Conservation (phyloP, 53 echinoderm and acorn worm genomes). For the Antedon mediterranea region DNA sequence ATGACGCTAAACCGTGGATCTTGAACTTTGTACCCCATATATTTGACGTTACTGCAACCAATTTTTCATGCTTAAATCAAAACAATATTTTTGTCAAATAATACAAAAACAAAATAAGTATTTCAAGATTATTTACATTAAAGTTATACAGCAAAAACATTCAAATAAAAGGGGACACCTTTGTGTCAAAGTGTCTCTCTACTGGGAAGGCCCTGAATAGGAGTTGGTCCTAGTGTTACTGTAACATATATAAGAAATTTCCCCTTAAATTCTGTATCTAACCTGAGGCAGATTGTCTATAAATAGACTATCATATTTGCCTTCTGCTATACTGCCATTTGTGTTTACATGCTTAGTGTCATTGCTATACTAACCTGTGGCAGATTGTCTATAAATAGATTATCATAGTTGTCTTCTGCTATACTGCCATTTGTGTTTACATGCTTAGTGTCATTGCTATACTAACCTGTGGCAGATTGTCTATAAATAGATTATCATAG, state of each 20-base stretch:
- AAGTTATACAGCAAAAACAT: no score
- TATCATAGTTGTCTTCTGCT: conserved; percentile 55
- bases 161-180: no score
- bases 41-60: conserved; percentile 93
- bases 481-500: conserved; percentile 54
- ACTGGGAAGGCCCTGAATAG: no score
- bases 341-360: background rate
- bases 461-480: conserved; percentile 64
- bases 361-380: conserved; percentile 39
- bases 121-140: no score
- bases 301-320: conserved; percentile 50
- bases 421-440: background rate
- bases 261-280: no score
- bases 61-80: conserved; percentile 9
- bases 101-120: no score
- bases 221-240: no score
- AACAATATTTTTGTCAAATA: no score
- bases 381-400: conserved; percentile 55
- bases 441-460: background rate
- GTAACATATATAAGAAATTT: no score
- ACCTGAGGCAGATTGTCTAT: conserved; percentile 72
- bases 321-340: conserved; percentile 18
- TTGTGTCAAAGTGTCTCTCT: no score
- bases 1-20: conserved; percentile 71
- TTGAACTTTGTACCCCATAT: conserved; percentile 99